phyloP scores from a whole-genome alignment of 2,888 invertebrate species.

The Catocala nupta region DNA sequence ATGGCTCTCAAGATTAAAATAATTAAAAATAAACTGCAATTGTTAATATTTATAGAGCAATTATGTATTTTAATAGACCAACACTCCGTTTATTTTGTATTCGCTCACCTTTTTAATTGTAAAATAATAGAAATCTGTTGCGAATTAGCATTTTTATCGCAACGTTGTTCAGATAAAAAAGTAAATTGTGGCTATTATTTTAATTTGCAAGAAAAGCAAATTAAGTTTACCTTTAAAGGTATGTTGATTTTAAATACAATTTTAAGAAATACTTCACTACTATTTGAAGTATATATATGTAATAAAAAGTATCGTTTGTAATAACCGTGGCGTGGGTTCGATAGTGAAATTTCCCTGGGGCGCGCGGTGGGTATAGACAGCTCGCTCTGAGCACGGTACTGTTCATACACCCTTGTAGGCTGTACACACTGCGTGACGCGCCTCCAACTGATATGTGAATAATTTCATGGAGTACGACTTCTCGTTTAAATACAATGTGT shows the following conservation, averaged over 20 bases:
- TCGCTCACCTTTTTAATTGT: constrained; percentile 7
- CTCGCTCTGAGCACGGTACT: too few species aligned
- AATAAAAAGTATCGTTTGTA: constrained; percentile 9
- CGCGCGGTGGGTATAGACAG: constrained; percentile 8
- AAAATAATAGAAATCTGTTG: constrained; percentile 11
- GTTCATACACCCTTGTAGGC: background rate
- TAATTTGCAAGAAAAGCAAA: background rate
- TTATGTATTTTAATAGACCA: background rate
- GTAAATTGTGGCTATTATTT: background rate
- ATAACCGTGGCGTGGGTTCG: constrained; percentile 1
- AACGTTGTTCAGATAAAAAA: background rate
- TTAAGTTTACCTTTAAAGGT: too few species aligned
- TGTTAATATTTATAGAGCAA: constrained; percentile 14
- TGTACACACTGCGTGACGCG: too few species aligned
- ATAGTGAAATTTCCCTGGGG: constrained; percentile 48
- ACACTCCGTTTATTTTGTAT: background rate
- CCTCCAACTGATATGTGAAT: too few species aligned
- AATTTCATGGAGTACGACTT: too few species aligned
- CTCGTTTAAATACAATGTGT: too few species aligned
- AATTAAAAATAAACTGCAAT: constrained; percentile 7
- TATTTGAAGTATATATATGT: too few species aligned
- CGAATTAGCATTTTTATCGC: constrained; percentile 18
- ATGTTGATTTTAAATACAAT: too few species aligned
- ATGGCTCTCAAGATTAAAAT: constrained; percentile 2
- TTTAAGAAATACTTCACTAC: too few species aligned